Base-by-base conservation (phyloP, 2,797 vertebrate species). In the Smutsia gigantea region DNA sequence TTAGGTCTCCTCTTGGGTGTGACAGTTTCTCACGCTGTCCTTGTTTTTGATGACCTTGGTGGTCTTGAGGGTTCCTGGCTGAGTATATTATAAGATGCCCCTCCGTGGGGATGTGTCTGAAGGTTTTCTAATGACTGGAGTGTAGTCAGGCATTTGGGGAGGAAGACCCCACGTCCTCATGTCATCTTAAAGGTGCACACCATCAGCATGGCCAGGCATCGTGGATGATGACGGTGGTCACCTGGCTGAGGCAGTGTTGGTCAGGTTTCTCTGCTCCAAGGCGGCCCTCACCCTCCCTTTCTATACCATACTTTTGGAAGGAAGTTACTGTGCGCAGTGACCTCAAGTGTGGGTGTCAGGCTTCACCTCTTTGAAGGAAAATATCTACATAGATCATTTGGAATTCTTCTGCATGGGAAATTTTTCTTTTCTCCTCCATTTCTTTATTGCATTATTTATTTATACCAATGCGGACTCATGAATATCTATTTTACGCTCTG, bases 401-500 rank as follows among this genome's bases (percentile, higher is more conserved):
- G 46, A 92, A 57, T n/a, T n/a, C n/a, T 77, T 92, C 25, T 53
- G 11, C 31, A 6, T 46, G 63, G 46, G 53, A 90, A 82, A 91
- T 19, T 39, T 57, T 66, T 51, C 31, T 61, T 7, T 71, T 90
- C 29, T 68, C 49, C 14, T 57, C 49, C 12, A 34, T 51, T 79
- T 79, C 74, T 74, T 49, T 66, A 55, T 49, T 31, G 13, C 57
- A 37, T 34, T 63, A 74, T 83, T 87, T 51, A 66, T 71, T 95
- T 37, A 46, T 42, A 71, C 42, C 37, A 53, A 18, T 31, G 4
- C 59, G 21, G 72, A 72, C 49, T 94, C 82, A 19, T 49, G 59
- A 69, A 17, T 87, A 42, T 71, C 64, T 79, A 61, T 81, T 87
- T 95, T 42, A 72, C 10, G 13, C 25, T 93, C 21, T n/a, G 31